These are phyloP conservation scores for Caprella mutica DNA, from an alignment of 2,888 invertebrate genomes.

Conservation along the genomic window DNA sequence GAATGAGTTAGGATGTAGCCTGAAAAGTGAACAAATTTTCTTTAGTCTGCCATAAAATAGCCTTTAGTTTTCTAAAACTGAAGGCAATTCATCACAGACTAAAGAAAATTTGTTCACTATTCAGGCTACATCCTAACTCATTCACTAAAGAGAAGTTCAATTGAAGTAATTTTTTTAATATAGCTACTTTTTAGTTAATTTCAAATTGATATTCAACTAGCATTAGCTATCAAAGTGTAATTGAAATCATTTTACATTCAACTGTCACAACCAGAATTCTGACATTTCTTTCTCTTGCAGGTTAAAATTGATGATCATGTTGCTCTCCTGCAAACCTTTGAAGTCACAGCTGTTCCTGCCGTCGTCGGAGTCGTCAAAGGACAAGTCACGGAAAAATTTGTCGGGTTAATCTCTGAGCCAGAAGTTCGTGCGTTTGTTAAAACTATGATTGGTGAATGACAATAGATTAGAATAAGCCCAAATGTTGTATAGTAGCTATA, in stretches of 20 bases:
- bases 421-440: conserved; percentile 30
- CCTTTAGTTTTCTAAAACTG: no score
- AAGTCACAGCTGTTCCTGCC: conserved; percentile 60
- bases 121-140: no score
- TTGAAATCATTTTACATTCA: neutral
- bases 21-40: no score
- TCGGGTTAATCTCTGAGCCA: conserved; percentile 53
- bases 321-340: conserved; percentile 65
- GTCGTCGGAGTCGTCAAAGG: conserved; percentile 53
- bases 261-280: neutral
- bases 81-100: no score
- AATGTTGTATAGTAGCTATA: no score
- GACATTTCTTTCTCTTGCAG: conserved; percentile 4
- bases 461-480: no score
- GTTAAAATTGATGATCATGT: conserved; percentile 59
- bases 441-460: conserved; percentile 31
- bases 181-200: neutral
- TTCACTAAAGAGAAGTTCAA: no score
- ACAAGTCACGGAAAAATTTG: conserved; percentile 72
- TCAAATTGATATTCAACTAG: neutral
- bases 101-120: no score
- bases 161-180: no score
- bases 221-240: neutral
- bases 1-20: no score
- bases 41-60: no score